Evolutionary conservation across 2,113 vertebrate species (phyloP).

Genomic region (Platichthys stellatus): DNA sequence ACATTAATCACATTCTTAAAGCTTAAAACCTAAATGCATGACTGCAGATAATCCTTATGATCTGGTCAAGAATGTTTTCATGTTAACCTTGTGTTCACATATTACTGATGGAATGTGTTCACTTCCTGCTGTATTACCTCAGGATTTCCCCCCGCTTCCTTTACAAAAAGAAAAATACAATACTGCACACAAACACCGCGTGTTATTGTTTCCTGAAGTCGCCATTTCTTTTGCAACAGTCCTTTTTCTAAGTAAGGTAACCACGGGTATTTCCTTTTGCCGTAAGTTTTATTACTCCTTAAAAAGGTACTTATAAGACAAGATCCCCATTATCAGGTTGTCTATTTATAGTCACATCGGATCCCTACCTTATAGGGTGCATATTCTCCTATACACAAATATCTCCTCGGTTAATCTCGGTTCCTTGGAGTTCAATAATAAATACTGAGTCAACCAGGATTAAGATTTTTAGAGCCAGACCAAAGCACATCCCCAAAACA

Average conservation of each 20-base stretch:
- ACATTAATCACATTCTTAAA: slow-evolving; percentile 11
- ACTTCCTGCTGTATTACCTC: slow-evolving; percentile 39
- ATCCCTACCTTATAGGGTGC: slow-evolving; percentile 15
- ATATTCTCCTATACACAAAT: slow-evolving; percentile 2
- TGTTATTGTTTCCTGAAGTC: slow-evolving; percentile 47
- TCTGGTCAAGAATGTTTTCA: slow-evolving; percentile 49
- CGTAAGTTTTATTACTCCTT: slow-evolving; percentile 27
- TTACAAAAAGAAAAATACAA: slow-evolving; percentile 61
- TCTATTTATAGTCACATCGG: slow-evolving; percentile 12
- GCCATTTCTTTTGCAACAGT: slow-evolving; percentile 30
- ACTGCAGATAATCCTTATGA: slow-evolving; percentile 69
- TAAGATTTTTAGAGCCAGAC: background rate
- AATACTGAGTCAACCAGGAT: background rate
- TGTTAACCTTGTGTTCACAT: slow-evolving; percentile 33
- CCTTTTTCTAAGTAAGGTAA: slow-evolving; percentile 16
- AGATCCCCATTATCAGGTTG: background rate
- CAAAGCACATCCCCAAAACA: background rate
- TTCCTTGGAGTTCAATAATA: background rate
- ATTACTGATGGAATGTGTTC: background rate
- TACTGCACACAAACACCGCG: slow-evolving; percentile 33
- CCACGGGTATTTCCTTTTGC: slow-evolving; percentile 7
- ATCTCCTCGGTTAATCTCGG: background rate
- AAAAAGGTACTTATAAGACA: slow-evolving; percentile 17
- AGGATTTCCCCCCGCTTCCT: slow-evolving; percentile 24
- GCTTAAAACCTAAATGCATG: slow-evolving; percentile 51